phyloP scores from a whole-genome alignment of 2,888 invertebrate genomes.

The Proisotoma minuta region DNA sequence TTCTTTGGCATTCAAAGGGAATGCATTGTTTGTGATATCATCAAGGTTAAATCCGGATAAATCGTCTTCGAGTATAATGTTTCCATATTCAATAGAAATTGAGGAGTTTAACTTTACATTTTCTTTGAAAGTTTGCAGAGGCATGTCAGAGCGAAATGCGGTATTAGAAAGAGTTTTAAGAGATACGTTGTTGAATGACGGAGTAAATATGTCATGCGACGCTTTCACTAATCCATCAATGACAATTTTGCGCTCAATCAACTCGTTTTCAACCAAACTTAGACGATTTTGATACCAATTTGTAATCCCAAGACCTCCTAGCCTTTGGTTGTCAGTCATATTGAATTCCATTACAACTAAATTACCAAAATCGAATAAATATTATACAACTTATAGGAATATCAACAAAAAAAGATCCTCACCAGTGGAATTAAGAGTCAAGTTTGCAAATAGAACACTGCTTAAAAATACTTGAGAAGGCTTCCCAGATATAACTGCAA shows the following conservation, averaged over 20 bases:
- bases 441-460: not conserved
- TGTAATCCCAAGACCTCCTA: not conserved
- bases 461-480: conserved; percentile 24
- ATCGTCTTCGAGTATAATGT: conserved; percentile 10
- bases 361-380: not conserved
- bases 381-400: not conserved
- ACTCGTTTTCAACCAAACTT: not conserved
- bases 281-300: not conserved
- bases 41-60: conserved; percentile 24
- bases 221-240: conserved; percentile 4
- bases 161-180: not conserved
- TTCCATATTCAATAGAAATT: conserved; percentile 14
- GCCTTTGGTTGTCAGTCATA: not conserved
- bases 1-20: conserved; percentile 22
- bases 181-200: not conserved
- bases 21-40: conserved; percentile 24
- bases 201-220: conserved; percentile 1
- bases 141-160: conserved; percentile 21
- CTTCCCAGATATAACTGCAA: conserved; percentile 24
- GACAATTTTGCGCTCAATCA: not conserved
- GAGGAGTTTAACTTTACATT: conserved; percentile 8
- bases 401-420: not conserved
- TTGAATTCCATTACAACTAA: not conserved
- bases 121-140: conserved; percentile 25
- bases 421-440: not conserved